phyloP scores from a whole-genome alignment of 2,888 invertebrate genomes.

The Achlya flavicornis region DNA sequence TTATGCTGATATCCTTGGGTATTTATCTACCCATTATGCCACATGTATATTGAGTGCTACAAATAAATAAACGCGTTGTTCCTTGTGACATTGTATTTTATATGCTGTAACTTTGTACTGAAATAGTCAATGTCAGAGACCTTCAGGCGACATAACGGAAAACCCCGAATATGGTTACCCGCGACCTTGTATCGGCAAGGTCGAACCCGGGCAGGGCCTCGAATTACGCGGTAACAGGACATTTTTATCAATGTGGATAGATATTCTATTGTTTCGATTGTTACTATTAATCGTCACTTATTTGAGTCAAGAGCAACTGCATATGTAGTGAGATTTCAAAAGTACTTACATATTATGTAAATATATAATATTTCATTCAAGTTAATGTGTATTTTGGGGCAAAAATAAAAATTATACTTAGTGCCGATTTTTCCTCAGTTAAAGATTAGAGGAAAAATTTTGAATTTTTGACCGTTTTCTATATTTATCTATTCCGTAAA shows the following conservation, averaged over 20 bases:
- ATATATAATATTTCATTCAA: too few species aligned
- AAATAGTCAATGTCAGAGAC: conserved; percentile 65
- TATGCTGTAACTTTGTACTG: conserved; percentile 47
- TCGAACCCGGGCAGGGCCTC: conserved; percentile 51
- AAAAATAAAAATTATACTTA: too few species aligned
- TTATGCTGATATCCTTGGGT: conserved; percentile 32
- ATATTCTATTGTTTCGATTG: conserved; percentile 2
- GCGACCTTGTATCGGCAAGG: conserved; percentile 65
- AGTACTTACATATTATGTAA: too few species aligned
- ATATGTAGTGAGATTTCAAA: not conserved
- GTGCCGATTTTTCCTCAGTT: too few species aligned
- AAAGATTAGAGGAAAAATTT: too few species aligned
- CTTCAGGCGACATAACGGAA: conserved; percentile 70
- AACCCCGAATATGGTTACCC: conserved; percentile 57
- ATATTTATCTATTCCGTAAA: too few species aligned
- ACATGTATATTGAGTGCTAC: conserved; percentile 31
- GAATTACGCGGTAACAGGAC: conserved; percentile 19
- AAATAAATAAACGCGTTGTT: conserved; percentile 42
- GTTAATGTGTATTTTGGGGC: too few species aligned
- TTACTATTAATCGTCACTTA: not conserved
- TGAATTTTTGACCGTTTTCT: too few species aligned
- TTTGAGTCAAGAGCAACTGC: not conserved
- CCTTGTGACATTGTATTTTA: conserved; percentile 37
- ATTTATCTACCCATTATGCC: conserved; percentile 33
- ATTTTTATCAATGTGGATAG: conserved; percentile 4